A percentile compares a stretch with the other conserved stretches of the same genome.
Evolutionary conservation across 2,797 vertebrate species (phyloP).

Genomic region (Enteromius fasciolatus): DNA sequence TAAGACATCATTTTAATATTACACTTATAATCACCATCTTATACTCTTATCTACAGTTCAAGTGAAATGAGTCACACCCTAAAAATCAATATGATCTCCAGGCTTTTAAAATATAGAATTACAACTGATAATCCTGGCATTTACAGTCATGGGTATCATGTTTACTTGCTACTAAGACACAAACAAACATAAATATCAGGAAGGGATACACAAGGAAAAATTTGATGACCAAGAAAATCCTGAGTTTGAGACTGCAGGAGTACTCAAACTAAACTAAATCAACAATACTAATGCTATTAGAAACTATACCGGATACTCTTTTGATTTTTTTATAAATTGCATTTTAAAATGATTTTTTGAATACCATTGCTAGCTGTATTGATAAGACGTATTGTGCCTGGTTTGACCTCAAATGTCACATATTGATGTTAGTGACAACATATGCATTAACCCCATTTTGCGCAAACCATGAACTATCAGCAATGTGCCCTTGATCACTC

Average conservation of each 20-base stretch:
- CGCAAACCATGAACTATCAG: neutral
- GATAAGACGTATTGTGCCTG: neutral
- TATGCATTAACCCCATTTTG: neutral
- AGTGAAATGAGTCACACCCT: slow-evolving; percentile 15
- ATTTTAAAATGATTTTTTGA: neutral
- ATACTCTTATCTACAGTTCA: neutral
- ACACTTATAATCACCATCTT: neutral
- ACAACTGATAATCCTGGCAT: neutral
- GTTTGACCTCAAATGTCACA: neutral
- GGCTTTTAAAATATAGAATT: neutral
- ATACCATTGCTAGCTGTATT: neutral
- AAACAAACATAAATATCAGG: neutral
- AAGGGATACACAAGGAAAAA: neutral
- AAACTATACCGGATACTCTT: neutral
- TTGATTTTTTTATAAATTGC: neutral
- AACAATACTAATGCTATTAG: neutral
- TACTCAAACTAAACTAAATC: neutral
- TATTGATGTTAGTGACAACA: neutral
- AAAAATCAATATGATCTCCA: neutral
- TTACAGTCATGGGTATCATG: neutral
- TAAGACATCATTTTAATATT: neutral
- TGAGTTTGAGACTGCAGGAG: neutral
- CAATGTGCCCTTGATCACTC: neutral
- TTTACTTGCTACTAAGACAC: neutral
- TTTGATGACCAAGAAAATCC: neutral